Conservation (phyloP, 1,140 invertebrate species). For the Trypoxylus dichotomus region DNA sequence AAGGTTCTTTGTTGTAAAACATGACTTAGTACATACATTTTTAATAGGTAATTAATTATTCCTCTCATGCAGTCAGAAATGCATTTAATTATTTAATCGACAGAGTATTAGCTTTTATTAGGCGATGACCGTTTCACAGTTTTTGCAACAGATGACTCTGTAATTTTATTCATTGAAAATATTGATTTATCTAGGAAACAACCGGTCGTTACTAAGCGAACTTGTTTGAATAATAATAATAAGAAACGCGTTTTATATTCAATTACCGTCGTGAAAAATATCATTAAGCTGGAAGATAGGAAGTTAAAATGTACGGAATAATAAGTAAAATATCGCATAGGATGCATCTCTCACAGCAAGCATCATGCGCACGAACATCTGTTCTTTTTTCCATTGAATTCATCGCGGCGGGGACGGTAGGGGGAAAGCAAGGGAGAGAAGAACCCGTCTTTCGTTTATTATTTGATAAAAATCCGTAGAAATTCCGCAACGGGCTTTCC, state of each 20-base stretch:
- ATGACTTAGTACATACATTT: too few relatives aligned
- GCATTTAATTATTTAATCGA: neutral
- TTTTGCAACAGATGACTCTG: neutral
- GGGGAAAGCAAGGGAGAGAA: too few relatives aligned
- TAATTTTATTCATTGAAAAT: constrained; percentile 6
- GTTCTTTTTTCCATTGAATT: constrained; percentile 3
- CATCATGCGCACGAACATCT: neutral
- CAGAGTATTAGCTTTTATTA: neutral
- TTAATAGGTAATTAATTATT: too few relatives aligned
- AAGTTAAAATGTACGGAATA: neutral
- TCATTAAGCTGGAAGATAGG: constrained; percentile 2
- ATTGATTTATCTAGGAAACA: neutral
- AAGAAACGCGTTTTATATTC: constrained; percentile 3
- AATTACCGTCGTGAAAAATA: neutral
- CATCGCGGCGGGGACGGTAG: neutral
- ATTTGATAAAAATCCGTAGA: neutral
- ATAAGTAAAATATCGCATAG: neutral
- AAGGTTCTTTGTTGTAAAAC: too few relatives aligned
- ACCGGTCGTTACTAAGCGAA: neutral
- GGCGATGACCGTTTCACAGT: neutral
- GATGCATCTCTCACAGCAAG: neutral
- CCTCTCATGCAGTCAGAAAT: too few relatives aligned
- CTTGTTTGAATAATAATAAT: neutral
- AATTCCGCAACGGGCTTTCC: neutral
- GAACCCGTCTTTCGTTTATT: neutral